Percentiles rank a stretch among this genome's conserved stretches.
phyloP scores from a whole-genome alignment of 2,113 vertebrate genomes.

The Cyprinodon brontotheroides region DNA sequence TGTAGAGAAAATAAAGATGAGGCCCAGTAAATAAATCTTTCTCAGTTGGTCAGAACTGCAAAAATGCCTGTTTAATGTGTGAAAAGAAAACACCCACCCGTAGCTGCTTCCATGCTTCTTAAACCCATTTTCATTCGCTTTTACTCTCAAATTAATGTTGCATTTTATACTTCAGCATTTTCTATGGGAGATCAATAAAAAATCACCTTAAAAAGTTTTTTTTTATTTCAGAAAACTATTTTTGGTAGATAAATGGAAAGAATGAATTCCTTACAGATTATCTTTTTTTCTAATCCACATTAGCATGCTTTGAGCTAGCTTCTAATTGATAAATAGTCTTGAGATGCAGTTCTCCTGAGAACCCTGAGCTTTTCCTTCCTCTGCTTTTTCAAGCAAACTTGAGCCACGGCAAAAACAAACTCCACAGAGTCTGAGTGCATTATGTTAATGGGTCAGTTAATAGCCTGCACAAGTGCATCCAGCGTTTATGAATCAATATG shows the following conservation, averaged over 20 bases:
- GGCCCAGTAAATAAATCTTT: too few species aligned
- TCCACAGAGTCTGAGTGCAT: constrained; percentile 18
- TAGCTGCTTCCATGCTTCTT: neutral
- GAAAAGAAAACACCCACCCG: too few species aligned
- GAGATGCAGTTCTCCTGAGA: neutral
- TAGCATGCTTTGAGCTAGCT: neutral
- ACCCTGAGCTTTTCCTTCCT: neutral
- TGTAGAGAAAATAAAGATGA: too few species aligned
- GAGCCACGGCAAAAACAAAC: constrained; percentile 7
- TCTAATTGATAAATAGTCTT: neutral
- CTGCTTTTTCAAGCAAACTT: constrained; percentile 5
- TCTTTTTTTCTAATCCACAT: neutral
- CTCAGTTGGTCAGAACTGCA: too few species aligned
- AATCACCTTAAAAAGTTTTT: too few species aligned
- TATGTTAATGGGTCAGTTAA: constrained; percentile 47
- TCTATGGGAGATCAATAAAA: neutral
- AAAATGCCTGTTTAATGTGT: too few species aligned
- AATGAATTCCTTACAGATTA: neutral
- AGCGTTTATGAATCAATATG: constrained; percentile 49
- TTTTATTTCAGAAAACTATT: too few species aligned
- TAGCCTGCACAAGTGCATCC: constrained; percentile 26
- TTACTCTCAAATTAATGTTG: neutral
- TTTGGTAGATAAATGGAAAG: neutral
- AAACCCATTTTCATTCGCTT: neutral
- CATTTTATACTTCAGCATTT: too few species aligned